Evolutionary conservation across 2,797 vertebrate genomes (phyloP).

Genomic region (Pygocentrus nattereri): DNA sequence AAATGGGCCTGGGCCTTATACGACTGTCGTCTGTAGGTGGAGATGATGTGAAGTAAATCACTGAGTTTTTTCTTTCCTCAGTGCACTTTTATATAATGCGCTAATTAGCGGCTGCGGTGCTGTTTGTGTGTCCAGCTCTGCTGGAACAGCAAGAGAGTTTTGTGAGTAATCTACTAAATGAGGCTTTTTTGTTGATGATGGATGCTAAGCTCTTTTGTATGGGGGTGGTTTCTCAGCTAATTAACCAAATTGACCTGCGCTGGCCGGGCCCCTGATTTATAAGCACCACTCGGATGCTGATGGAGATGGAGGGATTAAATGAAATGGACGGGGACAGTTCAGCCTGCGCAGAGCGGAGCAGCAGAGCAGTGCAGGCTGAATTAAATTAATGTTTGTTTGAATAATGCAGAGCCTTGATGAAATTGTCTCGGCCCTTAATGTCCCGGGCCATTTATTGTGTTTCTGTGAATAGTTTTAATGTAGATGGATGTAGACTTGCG

Average conservation of each 20-base stretch:
- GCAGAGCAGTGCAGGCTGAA: constrained; percentile 2
- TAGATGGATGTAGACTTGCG: constrained; percentile 63
- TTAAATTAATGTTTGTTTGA: constrained; percentile 64
- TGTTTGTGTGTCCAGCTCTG: neutral
- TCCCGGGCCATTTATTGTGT: constrained; percentile 57
- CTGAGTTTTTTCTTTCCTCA: no score
- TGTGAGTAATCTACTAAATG: neutral
- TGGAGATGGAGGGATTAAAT: constrained; percentile 37
- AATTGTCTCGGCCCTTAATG: constrained; percentile 50
- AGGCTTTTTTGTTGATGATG: neutral
- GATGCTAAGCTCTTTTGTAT: neutral
- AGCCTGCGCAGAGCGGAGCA: neutral
- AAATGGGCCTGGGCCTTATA: no score
- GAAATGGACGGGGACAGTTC: neutral
- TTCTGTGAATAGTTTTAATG: constrained; percentile 47
- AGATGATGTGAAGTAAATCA: no score
- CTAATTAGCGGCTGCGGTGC: no score
- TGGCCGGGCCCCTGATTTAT: constrained; percentile 26
- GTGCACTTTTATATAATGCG: no score
- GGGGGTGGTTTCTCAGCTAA: constrained; percentile 15
- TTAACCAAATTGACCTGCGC: constrained; percentile 32
- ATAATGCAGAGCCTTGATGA: constrained; percentile 68
- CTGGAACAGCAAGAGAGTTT: neutral
- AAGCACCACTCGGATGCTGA: constrained; percentile 30
- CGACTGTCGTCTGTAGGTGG: no score